These are phyloP conservation scores for Ypsolopha scabrella DNA, from an alignment of 2,888 invertebrate species.

Conservation along the genomic window DNA sequence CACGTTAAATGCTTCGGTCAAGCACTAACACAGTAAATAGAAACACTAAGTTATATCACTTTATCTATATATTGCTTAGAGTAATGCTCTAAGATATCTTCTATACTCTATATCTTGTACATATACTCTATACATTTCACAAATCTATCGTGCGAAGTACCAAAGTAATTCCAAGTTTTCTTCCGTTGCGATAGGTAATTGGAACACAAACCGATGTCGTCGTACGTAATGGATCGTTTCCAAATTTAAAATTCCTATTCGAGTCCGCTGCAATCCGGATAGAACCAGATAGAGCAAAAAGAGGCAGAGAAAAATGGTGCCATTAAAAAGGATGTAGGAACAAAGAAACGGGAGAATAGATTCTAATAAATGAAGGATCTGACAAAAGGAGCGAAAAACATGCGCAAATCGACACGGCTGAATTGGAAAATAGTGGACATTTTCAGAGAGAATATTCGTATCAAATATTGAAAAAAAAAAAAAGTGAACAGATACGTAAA, in stretches of 20 bases:
- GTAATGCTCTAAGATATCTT: no score
- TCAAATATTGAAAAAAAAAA: no score
- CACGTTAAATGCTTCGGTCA: background rate
- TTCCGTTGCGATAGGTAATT: no score
- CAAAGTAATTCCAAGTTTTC: no score
- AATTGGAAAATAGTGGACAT: background rate
- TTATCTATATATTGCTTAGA: no score
- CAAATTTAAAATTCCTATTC: slow-evolving; percentile 31
- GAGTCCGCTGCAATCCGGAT: slow-evolving; percentile 20
- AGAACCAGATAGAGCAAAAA: slow-evolving; percentile 19
- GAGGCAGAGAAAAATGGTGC: slow-evolving; percentile 21
- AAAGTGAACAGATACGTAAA: no score
- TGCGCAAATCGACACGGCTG: background rate
- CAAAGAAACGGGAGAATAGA: slow-evolving; percentile 14
- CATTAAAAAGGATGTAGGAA: slow-evolving; percentile 9
- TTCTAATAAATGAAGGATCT: slow-evolving; percentile 1
- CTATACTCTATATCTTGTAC: no score
- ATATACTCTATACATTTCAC: no score
- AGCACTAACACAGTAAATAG: no score
- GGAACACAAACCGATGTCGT: no score
- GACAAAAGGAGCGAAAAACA: background rate
- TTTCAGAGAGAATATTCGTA: background rate
- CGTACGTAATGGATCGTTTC: slow-evolving; percentile 8
- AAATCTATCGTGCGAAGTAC: no score
- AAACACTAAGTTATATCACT: no score